Evolutionary conservation across 2,888 invertebrate genomes (phyloP).

Genomic region (Sylvicola cinctus): DNA sequence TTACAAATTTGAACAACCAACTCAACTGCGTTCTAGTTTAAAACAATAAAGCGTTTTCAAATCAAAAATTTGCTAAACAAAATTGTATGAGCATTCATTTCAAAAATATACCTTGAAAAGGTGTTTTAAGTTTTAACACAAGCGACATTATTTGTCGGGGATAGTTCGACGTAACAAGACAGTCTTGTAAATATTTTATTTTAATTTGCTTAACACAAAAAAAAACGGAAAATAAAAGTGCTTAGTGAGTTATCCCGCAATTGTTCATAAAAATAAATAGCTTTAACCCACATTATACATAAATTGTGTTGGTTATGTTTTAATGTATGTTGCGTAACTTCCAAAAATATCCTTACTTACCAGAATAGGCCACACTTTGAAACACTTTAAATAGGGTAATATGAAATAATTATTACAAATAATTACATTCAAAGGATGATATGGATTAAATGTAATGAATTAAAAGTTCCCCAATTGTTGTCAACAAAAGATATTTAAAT

Average conservation of each 20-base stretch:
- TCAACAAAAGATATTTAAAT: conserved; percentile 1
- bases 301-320: neutral
- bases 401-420: neutral
- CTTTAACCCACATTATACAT: neutral
- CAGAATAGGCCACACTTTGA: conserved; percentile 90
- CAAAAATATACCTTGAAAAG: too few species aligned
- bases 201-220: neutral
- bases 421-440: neutral
- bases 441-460: neutral
- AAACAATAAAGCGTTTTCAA: neutral
- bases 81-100: too few species aligned
- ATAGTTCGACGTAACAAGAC: too few species aligned
- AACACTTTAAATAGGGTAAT: conserved; percentile 41
- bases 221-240: conserved; percentile 2
- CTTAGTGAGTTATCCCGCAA: neutral
- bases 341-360: conserved; percentile 40
- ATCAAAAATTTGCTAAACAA: too few species aligned
- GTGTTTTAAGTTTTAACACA: too few species aligned
- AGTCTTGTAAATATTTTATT: too few species aligned
- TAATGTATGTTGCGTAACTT: conserved; percentile 2
- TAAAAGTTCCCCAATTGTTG: neutral
- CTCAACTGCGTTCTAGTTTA: too few species aligned
- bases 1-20: too few species aligned
- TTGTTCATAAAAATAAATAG: too few species aligned
- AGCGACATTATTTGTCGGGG: too few species aligned